These are phyloP conservation scores for Brachypalpus laphriformis DNA, from an alignment of 2,888 invertebrate species.

Conservation along the genomic window DNA sequence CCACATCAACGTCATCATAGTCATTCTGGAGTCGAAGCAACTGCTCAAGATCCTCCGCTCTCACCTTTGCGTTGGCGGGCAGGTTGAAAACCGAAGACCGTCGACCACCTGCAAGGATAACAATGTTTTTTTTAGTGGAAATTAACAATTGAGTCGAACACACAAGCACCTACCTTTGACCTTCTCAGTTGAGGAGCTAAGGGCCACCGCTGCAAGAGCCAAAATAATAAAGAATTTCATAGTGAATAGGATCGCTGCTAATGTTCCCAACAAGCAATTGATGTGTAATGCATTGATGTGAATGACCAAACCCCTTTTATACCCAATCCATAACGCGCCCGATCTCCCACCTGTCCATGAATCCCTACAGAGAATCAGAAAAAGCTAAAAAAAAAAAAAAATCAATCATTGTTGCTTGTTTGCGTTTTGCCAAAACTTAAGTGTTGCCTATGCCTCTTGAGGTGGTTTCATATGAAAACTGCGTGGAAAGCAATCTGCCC, in stretches of 20 bases:
- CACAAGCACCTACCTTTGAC: conserved; percentile 71
- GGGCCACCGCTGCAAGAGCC: conserved; percentile 34
- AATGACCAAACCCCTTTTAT: conserved; percentile 61
- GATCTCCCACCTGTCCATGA: conserved; percentile 7
- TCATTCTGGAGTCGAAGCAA: conserved; percentile 46
- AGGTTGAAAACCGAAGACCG: conserved; percentile 73
- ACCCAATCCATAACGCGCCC: conserved; percentile 31
- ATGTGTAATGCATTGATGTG: conserved; percentile 57
- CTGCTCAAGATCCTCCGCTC: conserved; percentile 62
- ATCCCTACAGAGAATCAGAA: conserved; percentile 25
- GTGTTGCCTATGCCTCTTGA: conserved; percentile 36
- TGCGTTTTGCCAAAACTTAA: conserved; percentile 59
- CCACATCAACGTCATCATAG: conserved; percentile 39
- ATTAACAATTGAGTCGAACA: not conserved
- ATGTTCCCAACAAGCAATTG: conserved; percentile 62
- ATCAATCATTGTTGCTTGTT: conserved; percentile 65
- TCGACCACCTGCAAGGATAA: conserved; percentile 59
- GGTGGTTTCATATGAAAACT: conserved; percentile 53
- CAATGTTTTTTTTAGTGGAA: not conserved
- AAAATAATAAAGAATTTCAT: conserved; percentile 50
- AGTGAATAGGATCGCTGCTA: conserved; percentile 21
- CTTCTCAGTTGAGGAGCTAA: conserved; percentile 37
- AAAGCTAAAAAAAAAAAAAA: conserved; percentile 18
- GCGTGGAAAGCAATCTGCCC: conserved; percentile 26
- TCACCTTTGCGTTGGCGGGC: conserved; percentile 72